Conservation (phyloP, 1,140 invertebrate genomes). For the Ips typographus region DNA sequence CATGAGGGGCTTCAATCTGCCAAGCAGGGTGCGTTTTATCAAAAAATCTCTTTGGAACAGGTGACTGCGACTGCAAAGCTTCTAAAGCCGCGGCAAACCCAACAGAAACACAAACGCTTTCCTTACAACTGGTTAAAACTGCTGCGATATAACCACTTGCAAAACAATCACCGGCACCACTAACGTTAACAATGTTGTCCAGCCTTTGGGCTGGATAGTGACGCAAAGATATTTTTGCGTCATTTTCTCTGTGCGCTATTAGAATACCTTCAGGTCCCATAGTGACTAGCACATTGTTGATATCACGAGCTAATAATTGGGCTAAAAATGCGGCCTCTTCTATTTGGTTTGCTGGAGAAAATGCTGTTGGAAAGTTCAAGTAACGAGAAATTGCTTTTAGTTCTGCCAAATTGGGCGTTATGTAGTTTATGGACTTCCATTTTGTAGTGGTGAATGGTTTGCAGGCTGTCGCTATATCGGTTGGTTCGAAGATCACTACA, state of each 20-base stretch:
- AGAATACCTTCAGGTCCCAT: slow-evolving; percentile 59
- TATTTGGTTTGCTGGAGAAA: slow-evolving; percentile 40
- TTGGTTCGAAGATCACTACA: slow-evolving; percentile 71
- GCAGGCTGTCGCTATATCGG: slow-evolving; percentile 60
- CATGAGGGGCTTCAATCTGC: not conserved
- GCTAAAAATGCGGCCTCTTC: slow-evolving; percentile 38
- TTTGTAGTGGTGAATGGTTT: slow-evolving; percentile 58
- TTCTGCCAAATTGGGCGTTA: slow-evolving; percentile 75
- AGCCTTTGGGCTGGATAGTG: slow-evolving; percentile 55
- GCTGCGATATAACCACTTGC: slow-evolving; percentile 61
- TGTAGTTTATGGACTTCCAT: slow-evolving; percentile 58
- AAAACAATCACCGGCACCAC: slow-evolving; percentile 67
- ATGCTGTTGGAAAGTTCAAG: slow-evolving; percentile 35
- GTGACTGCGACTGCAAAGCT: slow-evolving; percentile 51
- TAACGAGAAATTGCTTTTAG: slow-evolving; percentile 58
- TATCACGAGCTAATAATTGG: slow-evolving; percentile 43
- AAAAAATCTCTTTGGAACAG: slow-evolving; percentile 33
- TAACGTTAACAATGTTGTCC: slow-evolving; percentile 59
- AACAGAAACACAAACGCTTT: slow-evolving; percentile 57
- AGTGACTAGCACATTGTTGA: slow-evolving; percentile 62
- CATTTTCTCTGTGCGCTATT: slow-evolving; percentile 48
- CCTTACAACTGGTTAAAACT: slow-evolving; percentile 52
- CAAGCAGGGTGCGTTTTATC: not conserved
- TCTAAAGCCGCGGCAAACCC: slow-evolving; percentile 59
- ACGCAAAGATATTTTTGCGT: slow-evolving; percentile 40